Conservation (phyloP, 2,888 invertebrate genomes). For the Busseola fusca region DNA sequence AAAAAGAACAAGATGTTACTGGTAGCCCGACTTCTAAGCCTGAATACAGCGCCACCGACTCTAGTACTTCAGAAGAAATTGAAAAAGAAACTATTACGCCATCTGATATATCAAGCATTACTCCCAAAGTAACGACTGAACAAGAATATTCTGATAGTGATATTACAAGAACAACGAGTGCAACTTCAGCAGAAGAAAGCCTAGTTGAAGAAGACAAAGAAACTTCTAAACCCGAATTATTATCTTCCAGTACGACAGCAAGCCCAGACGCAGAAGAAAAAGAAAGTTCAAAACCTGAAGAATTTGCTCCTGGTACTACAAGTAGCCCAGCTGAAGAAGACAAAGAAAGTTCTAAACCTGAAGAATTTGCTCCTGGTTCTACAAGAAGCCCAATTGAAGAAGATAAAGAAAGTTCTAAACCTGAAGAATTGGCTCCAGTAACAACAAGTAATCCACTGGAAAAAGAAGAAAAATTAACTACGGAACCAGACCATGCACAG, state of each 20-base stretch:
- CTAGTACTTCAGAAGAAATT: slow-evolving; percentile 33
- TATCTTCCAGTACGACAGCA: slow-evolving; percentile 20
- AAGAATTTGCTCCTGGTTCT: slow-evolving; percentile 20
- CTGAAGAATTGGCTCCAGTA: slow-evolving; percentile 21
- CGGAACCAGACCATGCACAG: slow-evolving; percentile 59
- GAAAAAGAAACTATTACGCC: slow-evolving; percentile 33
- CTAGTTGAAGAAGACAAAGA: slow-evolving; percentile 54
- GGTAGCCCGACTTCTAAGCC: slow-evolving; percentile 20
- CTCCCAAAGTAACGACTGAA: slow-evolving; percentile 39
- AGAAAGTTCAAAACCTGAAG: slow-evolving; percentile 41
- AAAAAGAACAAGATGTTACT: slow-evolving; percentile 29
- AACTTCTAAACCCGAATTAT: slow-evolving; percentile 25
- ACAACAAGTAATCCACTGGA: slow-evolving; percentile 34
- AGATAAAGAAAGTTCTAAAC: slow-evolving; percentile 36
- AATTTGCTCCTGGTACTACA: slow-evolving; percentile 24
- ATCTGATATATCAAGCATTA: slow-evolving; percentile 18
- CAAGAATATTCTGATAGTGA: slow-evolving; percentile 46
- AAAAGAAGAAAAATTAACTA: slow-evolving; percentile 46
- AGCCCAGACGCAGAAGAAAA: slow-evolving; percentile 31
- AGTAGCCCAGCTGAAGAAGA: slow-evolving; percentile 55
- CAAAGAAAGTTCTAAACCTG: slow-evolving; percentile 40
- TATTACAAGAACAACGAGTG: slow-evolving; percentile 57
- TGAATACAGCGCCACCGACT: slow-evolving; percentile 42
- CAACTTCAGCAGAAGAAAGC: slow-evolving; percentile 58
- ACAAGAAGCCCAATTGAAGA: slow-evolving; percentile 56